These are phyloP conservation scores for Laothoe populi DNA, from an alignment of 2,888 invertebrate genomes.

Conservation along the genomic window DNA sequence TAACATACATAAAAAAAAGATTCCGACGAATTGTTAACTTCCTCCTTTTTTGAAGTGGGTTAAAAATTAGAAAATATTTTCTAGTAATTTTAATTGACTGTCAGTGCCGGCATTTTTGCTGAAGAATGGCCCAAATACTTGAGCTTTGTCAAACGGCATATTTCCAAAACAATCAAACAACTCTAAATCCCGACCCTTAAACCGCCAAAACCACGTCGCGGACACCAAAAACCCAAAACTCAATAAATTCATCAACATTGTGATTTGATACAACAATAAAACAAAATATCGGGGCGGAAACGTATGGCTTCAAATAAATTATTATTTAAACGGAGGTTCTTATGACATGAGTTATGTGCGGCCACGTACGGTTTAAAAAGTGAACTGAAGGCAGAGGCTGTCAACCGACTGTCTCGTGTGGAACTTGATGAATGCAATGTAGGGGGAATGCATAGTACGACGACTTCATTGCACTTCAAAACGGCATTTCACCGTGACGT, in stretches of 20 bases:
- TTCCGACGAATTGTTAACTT: no score
- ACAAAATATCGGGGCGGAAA: slow-evolving; percentile 13
- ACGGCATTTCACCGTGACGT: no score
- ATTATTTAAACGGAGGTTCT: slow-evolving; percentile 19
- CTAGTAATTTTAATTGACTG: no score
- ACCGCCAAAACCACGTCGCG: background rate
- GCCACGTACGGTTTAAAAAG: slow-evolving; percentile 25
- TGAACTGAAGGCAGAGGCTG: slow-evolving; percentile 19
- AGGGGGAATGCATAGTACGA: slow-evolving; percentile 17
- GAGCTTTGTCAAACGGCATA: no score
- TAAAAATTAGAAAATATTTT: no score
- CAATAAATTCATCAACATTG: slow-evolving; percentile 10
- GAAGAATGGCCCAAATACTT: no score
- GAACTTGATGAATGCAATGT: background rate
- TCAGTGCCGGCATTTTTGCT: no score
- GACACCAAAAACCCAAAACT: no score
- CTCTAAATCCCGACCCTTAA: background rate
- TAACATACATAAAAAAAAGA: no score
- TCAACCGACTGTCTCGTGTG: slow-evolving; percentile 28
- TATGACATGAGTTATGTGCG: slow-evolving; percentile 25
- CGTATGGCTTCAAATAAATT: slow-evolving; percentile 21
- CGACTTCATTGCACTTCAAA: background rate
- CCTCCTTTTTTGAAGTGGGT: no score
- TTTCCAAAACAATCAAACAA: background rate
- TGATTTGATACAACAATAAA: background rate